Conservation (phyloP, 2,888 invertebrate species). For the Oxyteleia sp. region DNA sequence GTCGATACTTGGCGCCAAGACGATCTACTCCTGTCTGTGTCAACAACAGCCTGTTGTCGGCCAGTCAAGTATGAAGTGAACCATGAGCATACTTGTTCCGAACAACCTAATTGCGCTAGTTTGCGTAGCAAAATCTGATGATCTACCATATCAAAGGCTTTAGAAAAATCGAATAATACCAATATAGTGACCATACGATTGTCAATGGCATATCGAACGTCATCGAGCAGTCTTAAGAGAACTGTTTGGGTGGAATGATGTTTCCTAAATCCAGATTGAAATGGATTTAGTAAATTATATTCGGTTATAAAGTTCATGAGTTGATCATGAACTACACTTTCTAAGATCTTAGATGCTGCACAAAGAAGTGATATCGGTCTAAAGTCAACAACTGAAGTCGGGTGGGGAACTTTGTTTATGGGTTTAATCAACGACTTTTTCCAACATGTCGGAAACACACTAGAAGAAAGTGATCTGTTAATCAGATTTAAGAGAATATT, state of each 20-base stretch:
- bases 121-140: neutral
- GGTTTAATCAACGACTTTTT: constrained; percentile 39
- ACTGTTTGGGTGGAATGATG: constrained; percentile 27
- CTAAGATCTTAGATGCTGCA: constrained; percentile 57
- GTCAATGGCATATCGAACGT: constrained; percentile 3
- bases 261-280: constrained; percentile 31
- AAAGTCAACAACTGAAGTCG: constrained; percentile 20
- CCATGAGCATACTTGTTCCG: neutral
- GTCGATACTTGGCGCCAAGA: neutral
- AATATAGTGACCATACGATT: neutral
- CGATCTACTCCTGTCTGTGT: neutral
- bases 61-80: constrained; percentile 9
- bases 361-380: constrained; percentile 47
- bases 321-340: constrained; percentile 50
- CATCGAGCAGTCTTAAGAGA: neutral
- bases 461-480: neutral
- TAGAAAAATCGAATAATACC: constrained; percentile 5
- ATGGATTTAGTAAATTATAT: too few species aligned
- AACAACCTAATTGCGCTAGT: neutral
- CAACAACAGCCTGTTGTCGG: neutral
- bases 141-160: constrained; percentile 4
- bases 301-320: neutral
- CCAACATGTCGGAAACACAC: constrained; percentile 16
- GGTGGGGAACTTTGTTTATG: constrained; percentile 23
- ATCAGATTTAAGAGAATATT: neutral